Evolutionary conservation across 2,888 invertebrate species (phyloP), one percentile per base, ranked within the genome.

Genomic region (Philhelius pedissequus): DNA sequence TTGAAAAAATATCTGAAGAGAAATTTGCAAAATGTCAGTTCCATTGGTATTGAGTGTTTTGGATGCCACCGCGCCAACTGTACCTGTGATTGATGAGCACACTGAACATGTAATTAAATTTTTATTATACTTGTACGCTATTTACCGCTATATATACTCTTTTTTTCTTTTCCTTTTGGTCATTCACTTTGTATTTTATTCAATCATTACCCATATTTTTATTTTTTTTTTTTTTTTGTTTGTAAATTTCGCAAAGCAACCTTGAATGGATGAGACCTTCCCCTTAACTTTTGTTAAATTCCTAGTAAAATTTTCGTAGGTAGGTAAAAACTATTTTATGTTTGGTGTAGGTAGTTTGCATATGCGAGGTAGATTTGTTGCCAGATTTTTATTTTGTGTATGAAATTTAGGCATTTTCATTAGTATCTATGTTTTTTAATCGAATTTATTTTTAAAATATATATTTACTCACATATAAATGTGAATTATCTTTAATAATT

Each of bases 41-140:
- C 89, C 90, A 60, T 88, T 89, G 87, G 70, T 90, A 56, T 77
- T 90, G 78, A 88, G 87, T 27, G 88, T 87, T 48, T 73, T 89
- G 87, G 89, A 90, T 71, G 71, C 88, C 22, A 70, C 76, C 48
- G 62, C 81, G 48, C 48, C 75, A 58, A 64, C 75, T 74, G 66
- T 73, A 62, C 71, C 76, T 64, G 62, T 86, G 60, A 69, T 88
- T 86, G 90, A 90, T 58, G 89, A 90, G 56, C 89, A 89, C 83
- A 88, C 87, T 70, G 87, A 90, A 87, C 88, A 88, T 87, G 90
- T 90, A 90, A 90, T 86, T 88, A 76, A 62, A 52, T 66, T 73
- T 22, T 40, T 48, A 60, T 48, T 48, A 68, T 54, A n/a, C 40
- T 50, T 35, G 60, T 54, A 25, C 8, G 18, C n/a, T 73, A 22